Evolutionary conservation across 2,113 vertebrate genomes (phyloP).

Genomic region (Paracanthobrama guichenoti): DNA sequence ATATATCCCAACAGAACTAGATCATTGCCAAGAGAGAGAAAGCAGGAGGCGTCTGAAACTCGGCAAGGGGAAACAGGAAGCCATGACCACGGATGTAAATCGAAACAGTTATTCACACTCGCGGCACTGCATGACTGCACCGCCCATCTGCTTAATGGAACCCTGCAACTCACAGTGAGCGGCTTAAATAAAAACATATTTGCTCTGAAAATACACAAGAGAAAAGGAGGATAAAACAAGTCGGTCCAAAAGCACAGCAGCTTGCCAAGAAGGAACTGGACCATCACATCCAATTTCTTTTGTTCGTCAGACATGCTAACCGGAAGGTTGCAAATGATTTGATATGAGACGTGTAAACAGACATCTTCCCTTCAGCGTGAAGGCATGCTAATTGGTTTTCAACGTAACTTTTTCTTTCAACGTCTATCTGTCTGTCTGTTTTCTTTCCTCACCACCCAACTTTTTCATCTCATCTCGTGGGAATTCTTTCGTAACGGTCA

Average conservation of each 20-base stretch:
- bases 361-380: conserved; percentile 35
- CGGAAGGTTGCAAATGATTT: conserved; percentile 43
- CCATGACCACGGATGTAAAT: conserved; percentile 49
- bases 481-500: conserved; percentile 48
- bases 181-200: conserved; percentile 68
- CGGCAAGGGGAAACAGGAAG: conserved; percentile 47
- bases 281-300: conserved; percentile 69
- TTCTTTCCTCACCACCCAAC: conserved; percentile 25
- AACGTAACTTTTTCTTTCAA: neutral
- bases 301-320: conserved; percentile 26
- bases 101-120: conserved; percentile 58
- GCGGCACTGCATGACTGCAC: conserved; percentile 44
- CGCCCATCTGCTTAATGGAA: conserved; percentile 58
- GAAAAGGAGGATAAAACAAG: conserved; percentile 3
- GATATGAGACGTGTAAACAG: conserved; percentile 52
- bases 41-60: conserved; percentile 45
- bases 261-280: conserved; percentile 72
- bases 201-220: conserved; percentile 28
- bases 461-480: conserved; percentile 38
- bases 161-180: conserved; percentile 52
- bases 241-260: conserved; percentile 58
- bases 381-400: conserved; percentile 39
- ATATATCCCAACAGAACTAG: neutral
- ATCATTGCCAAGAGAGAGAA: conserved; percentile 14
- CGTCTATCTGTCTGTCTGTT: conserved; percentile 38